Conservation (phyloP, 35 echinoderm and acorn worm species). For the Ptychodera flava region DNA sequence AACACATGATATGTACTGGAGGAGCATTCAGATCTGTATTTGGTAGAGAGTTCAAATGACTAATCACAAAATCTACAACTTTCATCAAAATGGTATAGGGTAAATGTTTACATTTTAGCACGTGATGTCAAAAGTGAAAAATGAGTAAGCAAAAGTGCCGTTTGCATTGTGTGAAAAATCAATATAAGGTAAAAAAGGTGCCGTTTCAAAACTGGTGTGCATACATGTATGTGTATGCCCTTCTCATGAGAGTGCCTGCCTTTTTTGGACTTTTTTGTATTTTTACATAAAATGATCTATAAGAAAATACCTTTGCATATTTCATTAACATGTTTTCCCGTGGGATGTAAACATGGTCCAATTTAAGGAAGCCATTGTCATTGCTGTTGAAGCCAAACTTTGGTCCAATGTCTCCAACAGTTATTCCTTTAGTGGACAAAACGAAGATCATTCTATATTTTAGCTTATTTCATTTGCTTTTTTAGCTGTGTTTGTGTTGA, state of each 20-base stretch:
- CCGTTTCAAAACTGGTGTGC: too few relatives aligned
- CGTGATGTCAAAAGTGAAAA: too few relatives aligned
- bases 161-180: too few relatives aligned
- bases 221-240: neutral
- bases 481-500: neutral
- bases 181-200: too few relatives aligned
- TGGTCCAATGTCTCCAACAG: slow-evolving; percentile 89
- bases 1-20: too few relatives aligned
- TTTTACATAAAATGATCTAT: neutral
- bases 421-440: slow-evolving; percentile 37
- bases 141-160: too few relatives aligned
- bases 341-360: slow-evolving; percentile 69
- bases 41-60: too few relatives aligned
- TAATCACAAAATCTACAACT: too few relatives aligned
- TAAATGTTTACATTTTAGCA: too few relatives aligned
- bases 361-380: slow-evolving; percentile 83
- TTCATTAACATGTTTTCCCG: slow-evolving; percentile 93
- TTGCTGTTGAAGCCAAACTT: slow-evolving; percentile 84
- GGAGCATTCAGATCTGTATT: too few relatives aligned
- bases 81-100: too few relatives aligned
- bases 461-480: neutral
- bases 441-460: neutral
- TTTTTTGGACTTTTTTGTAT: neutral
- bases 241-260: neutral
- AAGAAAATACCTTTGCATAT: slow-evolving; percentile 52